Evolutionary conservation across 2,888 invertebrate genomes (phyloP), one percentile per base, ranked within the genome.

Genomic region (Sphaerophoria taeniata): DNA sequence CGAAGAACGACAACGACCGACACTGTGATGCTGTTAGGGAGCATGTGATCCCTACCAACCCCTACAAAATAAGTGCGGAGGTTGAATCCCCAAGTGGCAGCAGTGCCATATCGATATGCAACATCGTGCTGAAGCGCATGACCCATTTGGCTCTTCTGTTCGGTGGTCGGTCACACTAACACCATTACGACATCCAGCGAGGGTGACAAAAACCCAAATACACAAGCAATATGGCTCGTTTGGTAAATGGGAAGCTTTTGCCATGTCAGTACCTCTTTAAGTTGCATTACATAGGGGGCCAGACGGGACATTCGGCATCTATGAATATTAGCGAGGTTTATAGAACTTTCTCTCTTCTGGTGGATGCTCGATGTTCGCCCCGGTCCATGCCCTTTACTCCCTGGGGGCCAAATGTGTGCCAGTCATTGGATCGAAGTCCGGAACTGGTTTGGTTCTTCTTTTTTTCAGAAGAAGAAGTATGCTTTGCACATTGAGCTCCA

Each of bases 361-460:
- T 73, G 85, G 80, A 85, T 80, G 81, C 58, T 85, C 60, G 80
- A 85, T 80, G 81, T 58, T 85, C 60, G 7, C 76, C 78, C 49
- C 82, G 86, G 86, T 86, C 82, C 86, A 86, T 86, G 86, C 82
- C 86, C 86, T 86, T 86, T 86, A 86, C 86, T 78, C 86, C 82
- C 82, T 84, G 47, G 86, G 85, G 86, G 86, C 74, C 86, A 86
- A 86, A 86, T 82, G 86, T 86, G 71, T 78, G 77, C 78, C 82
- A 85, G 69, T 76, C 76, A 81, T 81, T 85, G 81, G 85, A 81
- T 81, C 80, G 81, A 85, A 81, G 80, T 73, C 81, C 76, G 76
- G 80, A 72, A 76, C 58, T 45, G 43, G 43, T 43, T 43, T 43
- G 43, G 39, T 39, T 39, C 43, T 34, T 53, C 67, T 12, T 33